Conservation (phyloP, 2,113 vertebrate species). For the Salvator merianae region DNA sequence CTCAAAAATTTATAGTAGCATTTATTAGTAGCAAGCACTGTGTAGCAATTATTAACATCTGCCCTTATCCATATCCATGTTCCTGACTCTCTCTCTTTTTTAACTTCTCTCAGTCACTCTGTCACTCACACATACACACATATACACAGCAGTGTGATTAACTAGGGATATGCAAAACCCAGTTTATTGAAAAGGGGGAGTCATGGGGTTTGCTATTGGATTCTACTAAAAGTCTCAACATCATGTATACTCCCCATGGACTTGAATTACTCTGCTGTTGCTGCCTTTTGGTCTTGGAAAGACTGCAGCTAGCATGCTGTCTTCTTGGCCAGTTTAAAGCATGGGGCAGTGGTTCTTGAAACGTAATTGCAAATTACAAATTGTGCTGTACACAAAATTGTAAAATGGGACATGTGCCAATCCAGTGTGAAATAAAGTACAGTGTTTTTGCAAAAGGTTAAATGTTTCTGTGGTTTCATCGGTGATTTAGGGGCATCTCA, state of each 20-base stretch:
- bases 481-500: background rate
- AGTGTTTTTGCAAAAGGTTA: accelerated
- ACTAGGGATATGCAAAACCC: too few relatives aligned
- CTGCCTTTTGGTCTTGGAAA: accelerated
- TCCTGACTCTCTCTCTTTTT: accelerated
- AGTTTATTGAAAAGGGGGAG: too few relatives aligned
- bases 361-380: background rate
- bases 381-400: background rate
- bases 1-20: background rate
- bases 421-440: accelerated
- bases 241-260: too few relatives aligned
- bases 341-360: too few relatives aligned
- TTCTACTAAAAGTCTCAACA: too few relatives aligned
- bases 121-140: background rate
- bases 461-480: background rate
- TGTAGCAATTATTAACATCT: too few relatives aligned
- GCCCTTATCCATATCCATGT: background rate
- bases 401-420: accelerated
- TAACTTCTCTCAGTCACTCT: too few relatives aligned
- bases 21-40: too few relatives aligned
- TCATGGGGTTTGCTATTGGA: too few relatives aligned
- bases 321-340: background rate
- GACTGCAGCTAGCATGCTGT: accelerated
- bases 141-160: background rate
- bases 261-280: too few relatives aligned